Base-by-base conservation (phyloP, 2,888 invertebrate species). In the Sinelater perroti region DNA sequence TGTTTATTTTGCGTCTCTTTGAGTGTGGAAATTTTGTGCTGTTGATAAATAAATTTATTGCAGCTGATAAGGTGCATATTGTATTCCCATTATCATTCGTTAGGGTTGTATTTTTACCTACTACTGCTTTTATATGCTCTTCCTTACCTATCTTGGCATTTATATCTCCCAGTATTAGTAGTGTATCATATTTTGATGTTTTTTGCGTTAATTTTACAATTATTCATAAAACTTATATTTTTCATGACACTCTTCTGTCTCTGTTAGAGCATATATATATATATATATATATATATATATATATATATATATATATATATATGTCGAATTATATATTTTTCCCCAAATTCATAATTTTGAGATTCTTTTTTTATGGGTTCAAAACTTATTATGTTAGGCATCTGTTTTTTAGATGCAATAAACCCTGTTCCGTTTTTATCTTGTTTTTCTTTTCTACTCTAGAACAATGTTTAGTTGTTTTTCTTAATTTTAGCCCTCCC, bases 221-320 rank as follows among this genome's bases (percentile, higher is more conserved):
- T 30, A 8, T 30, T 30, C 30, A 30, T 30, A 30, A 30, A 30
- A 30, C 30, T 30, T 30, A 11, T 30, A 8, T 30, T 30, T 30
- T 11, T 30, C 11, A n/a, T 30, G n/a, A 30, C 30, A 4, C 30
- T 30, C 30, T 30, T 30, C 30, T 30, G 11, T 30, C 30, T 30
- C 30, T 30, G 30, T 30, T 30, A 11, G 30, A 11, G n/a, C 30
- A 30, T 30, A n/a, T n/a, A 30, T n/a, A 30, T 11, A 30, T 30
- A 30, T 30, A 11, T 10, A 30, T 4, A 11, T 30, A 30, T 30
- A 30, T n/a, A n/a, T n/a, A n/a, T n/a, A n/a, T n/a, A n/a, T n/a
- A n/a, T n/a, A 30, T 30, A n/a, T n/a, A 30, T n/a, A 30, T 11
- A 30, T 30, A 30, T 30, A 11, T 10, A 30, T 4, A 11, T 30